These are phyloP conservation scores for Ectemnius lituratus DNA, from an alignment of 2,888 invertebrate species.

Conservation along the genomic window DNA sequence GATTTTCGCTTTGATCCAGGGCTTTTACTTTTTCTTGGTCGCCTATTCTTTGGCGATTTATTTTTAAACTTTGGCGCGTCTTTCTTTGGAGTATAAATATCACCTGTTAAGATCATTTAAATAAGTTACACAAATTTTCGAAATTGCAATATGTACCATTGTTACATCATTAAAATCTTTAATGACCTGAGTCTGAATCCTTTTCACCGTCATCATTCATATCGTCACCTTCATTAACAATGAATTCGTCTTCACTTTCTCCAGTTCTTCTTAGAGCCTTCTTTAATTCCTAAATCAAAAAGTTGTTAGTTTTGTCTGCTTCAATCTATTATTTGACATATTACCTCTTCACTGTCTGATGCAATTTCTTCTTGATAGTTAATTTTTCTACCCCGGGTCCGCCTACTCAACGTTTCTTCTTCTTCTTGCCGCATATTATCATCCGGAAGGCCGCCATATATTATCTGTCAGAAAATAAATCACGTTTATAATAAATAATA, in stretches of 20 bases:
- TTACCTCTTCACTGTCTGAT: constrained; percentile 86
- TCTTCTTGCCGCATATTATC: constrained; percentile 73
- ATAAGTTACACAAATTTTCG: neutral
- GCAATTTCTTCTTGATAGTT: constrained; percentile 88
- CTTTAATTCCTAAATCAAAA: constrained; percentile 73
- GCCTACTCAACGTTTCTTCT: constrained; percentile 82
- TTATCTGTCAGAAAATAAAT: constrained; percentile 63
- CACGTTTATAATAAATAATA: neutral
- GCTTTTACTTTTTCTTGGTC: constrained; percentile 68
- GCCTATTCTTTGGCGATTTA: constrained; percentile 71
- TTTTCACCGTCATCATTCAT: constrained; percentile 77
- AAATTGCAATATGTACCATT: neutral
- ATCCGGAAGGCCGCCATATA: constrained; percentile 76
- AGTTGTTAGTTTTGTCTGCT: neutral
- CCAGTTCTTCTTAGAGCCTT: constrained; percentile 77
- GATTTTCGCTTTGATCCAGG: constrained; percentile 68
- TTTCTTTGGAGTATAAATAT: constrained; percentile 74
- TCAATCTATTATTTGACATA: constrained; percentile 6
- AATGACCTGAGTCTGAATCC: constrained; percentile 74
- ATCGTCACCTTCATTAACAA: constrained; percentile 78
- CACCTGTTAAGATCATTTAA: constrained; percentile 60
- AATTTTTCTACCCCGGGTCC: constrained; percentile 86
- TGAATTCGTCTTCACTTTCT: constrained; percentile 80
- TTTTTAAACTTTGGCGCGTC: constrained; percentile 67
- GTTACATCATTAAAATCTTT: constrained; percentile 6